phyloP scores from a whole-genome alignment of 2,113 vertebrate genomes.

The Nannobrachium achirus region DNA sequence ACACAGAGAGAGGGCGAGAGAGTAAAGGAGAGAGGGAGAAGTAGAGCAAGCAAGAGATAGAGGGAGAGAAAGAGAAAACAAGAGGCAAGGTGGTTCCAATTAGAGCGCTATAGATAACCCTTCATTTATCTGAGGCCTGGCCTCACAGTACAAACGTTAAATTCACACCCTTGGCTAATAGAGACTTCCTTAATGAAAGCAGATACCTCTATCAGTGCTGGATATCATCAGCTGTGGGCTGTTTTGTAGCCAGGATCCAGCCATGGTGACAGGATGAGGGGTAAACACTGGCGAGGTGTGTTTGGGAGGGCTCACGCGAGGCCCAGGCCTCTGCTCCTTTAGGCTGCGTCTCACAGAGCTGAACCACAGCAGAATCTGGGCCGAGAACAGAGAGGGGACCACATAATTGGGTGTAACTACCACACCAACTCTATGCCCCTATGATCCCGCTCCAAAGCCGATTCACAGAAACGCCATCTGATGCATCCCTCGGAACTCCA shows the following conservation, averaged over 20 bases:
- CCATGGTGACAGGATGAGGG: slow-evolving; percentile 64
- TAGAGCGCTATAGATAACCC: slow-evolving; percentile 78
- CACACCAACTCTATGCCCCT: slow-evolving; percentile 39
- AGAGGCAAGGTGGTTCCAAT: slow-evolving; percentile 76
- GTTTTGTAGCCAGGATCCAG: slow-evolving; percentile 62
- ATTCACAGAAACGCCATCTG: slow-evolving; percentile 52
- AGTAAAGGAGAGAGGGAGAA: not conserved
- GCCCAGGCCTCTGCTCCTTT: slow-evolving; percentile 49
- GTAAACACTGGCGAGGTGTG: slow-evolving; percentile 56
- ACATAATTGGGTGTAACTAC: slow-evolving; percentile 65
- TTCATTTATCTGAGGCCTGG: slow-evolving; percentile 68
- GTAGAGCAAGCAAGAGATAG: slow-evolving; percentile 21
- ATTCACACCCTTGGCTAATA: slow-evolving; percentile 75
- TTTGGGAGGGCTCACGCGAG: slow-evolving; percentile 62
- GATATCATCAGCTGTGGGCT: slow-evolving; percentile 68
- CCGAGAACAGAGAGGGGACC: slow-evolving; percentile 60
- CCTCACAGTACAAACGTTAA: slow-evolving; percentile 65
- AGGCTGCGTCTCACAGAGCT: slow-evolving; percentile 56
- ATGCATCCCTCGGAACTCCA: slow-evolving; percentile 20
- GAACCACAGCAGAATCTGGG: slow-evolving; percentile 60
- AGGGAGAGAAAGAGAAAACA: slow-evolving; percentile 45
- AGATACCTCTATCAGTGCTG: slow-evolving; percentile 68
- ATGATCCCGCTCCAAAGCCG: slow-evolving; percentile 26
- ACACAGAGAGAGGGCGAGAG: slow-evolving; percentile 7
- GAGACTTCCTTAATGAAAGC: slow-evolving; percentile 68